Evolutionary conservation across 2,113 vertebrate species (phyloP).

Genomic region (Hippocampus abdominalis): DNA sequence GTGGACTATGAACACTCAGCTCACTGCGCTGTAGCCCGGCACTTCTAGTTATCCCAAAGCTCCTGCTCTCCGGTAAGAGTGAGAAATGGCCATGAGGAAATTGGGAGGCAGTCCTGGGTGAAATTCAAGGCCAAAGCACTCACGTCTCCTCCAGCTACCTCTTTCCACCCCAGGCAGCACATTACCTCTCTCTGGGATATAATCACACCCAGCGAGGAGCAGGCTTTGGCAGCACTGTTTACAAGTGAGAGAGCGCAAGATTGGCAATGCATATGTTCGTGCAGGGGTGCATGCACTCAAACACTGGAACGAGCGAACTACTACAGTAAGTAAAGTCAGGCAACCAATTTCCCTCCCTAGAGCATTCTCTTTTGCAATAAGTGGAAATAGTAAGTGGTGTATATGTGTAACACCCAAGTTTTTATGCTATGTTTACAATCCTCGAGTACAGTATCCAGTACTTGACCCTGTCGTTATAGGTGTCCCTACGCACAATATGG

Average conservation of each 20-base stretch:
- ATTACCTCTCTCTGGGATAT: conserved; percentile 55
- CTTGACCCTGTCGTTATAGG: too few relatives aligned
- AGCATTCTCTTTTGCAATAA: conserved; percentile 65
- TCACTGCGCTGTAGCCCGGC: conserved; percentile 30
- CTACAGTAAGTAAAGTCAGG: conserved; percentile 35
- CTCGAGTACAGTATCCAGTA: too few relatives aligned
- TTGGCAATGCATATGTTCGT: conserved; percentile 14
- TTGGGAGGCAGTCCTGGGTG: conserved; percentile 52
- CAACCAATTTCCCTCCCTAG: conserved; percentile 39
- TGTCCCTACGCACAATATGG: too few relatives aligned
- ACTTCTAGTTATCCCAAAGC: conserved; percentile 26
- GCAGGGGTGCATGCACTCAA: conserved; percentile 3
- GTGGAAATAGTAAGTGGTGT: conserved; percentile 68
- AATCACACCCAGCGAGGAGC: conserved; percentile 45
- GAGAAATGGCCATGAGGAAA: conserved; percentile 58
- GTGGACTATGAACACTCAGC: conserved; percentile 36
- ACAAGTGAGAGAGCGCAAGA: conserved; percentile 14
- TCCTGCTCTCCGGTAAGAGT: conserved; percentile 42
- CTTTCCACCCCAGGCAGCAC: conserved; percentile 52
- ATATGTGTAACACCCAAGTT: conserved; percentile 47
- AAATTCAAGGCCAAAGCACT: conserved; percentile 68
- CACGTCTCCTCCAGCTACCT: conserved; percentile 50
- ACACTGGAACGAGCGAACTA: conserved; percentile 27
- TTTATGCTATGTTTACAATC: too few relatives aligned
- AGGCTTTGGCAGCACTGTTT: conserved; percentile 16